Conservation (phyloP, 2,113 vertebrate species). For the Trichomycterus rosablanca region DNA sequence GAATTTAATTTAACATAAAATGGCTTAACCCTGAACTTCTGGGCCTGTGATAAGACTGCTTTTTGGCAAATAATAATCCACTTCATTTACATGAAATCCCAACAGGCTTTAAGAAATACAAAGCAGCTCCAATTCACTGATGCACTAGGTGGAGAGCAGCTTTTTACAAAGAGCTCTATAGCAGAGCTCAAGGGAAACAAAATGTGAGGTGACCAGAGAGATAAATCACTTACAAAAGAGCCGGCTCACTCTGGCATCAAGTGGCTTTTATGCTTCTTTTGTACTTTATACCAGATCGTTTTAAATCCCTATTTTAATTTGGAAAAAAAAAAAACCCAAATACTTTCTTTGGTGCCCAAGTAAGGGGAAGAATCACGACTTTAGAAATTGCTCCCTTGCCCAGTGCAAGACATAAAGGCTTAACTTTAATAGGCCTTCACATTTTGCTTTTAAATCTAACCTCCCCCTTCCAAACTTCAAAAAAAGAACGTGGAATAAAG, state of each 20-base stretch:
- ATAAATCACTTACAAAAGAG: constrained; percentile 8
- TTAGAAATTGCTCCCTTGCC: constrained; percentile 30
- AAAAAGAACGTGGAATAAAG: constrained; percentile 1
- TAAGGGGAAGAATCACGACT: constrained; percentile 33
- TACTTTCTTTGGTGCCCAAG: constrained; percentile 44
- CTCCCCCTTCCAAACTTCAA: constrained; percentile 12
- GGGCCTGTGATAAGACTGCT: constrained; percentile 35
- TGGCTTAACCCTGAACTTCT: constrained; percentile 30
- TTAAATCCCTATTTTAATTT: constrained; percentile 28
- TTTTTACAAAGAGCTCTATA: constrained; percentile 49
- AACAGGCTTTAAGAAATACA: constrained; percentile 23
- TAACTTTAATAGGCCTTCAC: constrained; percentile 49
- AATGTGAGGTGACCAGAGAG: constrained; percentile 21
- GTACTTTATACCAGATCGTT: constrained; percentile 39
- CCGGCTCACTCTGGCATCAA: constrained; percentile 13
- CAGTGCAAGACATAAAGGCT: constrained; percentile 40
- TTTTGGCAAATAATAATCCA: constrained; percentile 30
- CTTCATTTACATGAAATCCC: constrained; percentile 42
- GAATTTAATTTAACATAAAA: constrained; percentile 32
- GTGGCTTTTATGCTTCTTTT: constrained; percentile 17
- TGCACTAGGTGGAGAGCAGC: constrained; percentile 38
- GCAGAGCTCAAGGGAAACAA: constrained; percentile 40
- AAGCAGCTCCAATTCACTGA: constrained; percentile 22
- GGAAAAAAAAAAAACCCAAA: neutral
- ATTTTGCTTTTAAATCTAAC: constrained; percentile 35